Evolutionary conservation across 2,888 invertebrate genomes (phyloP).

Genomic region (Alcis repandata): DNA sequence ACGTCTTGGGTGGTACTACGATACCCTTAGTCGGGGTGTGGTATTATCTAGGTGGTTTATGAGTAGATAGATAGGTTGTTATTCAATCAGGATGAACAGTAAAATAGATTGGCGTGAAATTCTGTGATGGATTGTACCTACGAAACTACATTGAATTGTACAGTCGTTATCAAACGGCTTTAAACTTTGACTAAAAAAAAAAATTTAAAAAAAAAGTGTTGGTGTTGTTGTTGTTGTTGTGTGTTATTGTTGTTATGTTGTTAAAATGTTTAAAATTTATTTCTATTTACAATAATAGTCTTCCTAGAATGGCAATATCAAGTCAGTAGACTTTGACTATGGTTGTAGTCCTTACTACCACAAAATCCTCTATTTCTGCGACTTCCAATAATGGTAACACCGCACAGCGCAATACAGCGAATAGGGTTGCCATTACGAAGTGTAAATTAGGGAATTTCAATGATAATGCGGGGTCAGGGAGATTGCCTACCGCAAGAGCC

Average conservation of each 20-base stretch:
- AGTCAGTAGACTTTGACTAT: not conserved
- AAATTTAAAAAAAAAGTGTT: too few species aligned
- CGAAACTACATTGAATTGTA: too few species aligned
- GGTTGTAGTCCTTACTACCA: not conserved
- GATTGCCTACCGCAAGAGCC: conserved; percentile 49
- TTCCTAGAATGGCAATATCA: not conserved
- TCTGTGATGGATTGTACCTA: too few species aligned
- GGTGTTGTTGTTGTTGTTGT: too few species aligned
- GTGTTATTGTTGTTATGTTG: too few species aligned
- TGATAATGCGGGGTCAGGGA: conserved; percentile 58
- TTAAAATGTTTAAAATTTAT: too few species aligned
- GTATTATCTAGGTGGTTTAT: too few species aligned
- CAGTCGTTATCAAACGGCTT: too few species aligned
- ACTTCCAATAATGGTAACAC: conserved; percentile 35
- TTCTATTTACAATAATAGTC: too few species aligned
- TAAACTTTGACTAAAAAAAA: too few species aligned
- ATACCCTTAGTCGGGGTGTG: not conserved
- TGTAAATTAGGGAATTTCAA: conserved; percentile 64
- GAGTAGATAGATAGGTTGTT: too few species aligned
- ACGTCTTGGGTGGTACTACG: conserved; percentile 35
- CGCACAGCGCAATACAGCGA: conserved; percentile 45
- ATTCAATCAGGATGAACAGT: too few species aligned
- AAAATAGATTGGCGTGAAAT: not conserved
- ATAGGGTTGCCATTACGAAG: conserved; percentile 55
- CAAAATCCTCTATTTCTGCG: not conserved